These are phyloP conservation scores for Irena cyanogastra DNA, from an alignment of 2,113 vertebrate species.

Conservation along the genomic window DNA sequence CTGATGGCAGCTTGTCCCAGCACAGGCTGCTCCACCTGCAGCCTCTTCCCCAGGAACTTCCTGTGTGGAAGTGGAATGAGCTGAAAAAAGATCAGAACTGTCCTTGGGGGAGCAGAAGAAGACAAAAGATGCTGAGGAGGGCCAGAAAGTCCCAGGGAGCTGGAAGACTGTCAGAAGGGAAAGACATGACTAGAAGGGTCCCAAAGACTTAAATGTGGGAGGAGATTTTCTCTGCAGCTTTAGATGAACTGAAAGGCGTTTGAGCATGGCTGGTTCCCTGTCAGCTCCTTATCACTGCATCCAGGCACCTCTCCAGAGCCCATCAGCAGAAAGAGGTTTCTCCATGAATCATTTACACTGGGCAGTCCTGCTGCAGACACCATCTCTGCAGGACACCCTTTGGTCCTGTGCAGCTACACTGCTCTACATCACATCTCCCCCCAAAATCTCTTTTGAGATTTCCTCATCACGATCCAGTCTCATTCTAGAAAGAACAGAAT, in stretches of 20 bases:
- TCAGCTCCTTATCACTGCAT: background rate
- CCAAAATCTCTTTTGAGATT: background rate
- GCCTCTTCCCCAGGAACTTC: background rate
- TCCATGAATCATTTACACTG: background rate
- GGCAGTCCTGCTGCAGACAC: background rate
- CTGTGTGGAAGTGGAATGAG: rapidly evolving
- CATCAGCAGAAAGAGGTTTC: background rate
- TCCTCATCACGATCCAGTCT: background rate
- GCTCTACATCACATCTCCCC: background rate
- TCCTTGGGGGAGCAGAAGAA: background rate
- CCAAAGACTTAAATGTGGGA: background rate
- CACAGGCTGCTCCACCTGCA: background rate
- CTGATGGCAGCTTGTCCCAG: background rate
- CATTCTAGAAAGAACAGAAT: background rate
- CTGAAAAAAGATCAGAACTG: background rate
- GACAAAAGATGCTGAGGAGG: background rate
- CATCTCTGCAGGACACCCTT: background rate
- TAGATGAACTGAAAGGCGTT: background rate
- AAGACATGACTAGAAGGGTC: background rate
- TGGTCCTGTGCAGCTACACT: background rate
- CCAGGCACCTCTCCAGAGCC: background rate
- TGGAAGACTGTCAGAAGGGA: constrained; percentile 11
- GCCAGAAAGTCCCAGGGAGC: background rate
- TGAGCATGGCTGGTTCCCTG: background rate
- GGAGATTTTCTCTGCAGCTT: background rate